Base-by-base conservation (phyloP, 2,113 vertebrate genomes). In the Hyla sarda region DNA sequence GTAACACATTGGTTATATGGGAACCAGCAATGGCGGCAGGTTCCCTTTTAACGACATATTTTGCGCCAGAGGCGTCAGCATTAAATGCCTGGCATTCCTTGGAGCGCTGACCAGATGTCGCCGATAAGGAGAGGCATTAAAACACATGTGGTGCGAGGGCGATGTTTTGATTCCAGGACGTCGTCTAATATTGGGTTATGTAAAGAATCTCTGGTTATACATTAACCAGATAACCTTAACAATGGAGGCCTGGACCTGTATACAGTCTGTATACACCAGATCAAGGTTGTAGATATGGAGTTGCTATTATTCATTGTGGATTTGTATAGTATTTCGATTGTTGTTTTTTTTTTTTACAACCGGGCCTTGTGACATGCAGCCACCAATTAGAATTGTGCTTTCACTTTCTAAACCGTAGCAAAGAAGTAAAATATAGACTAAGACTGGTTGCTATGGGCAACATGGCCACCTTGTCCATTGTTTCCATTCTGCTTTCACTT, bases 161-260 rank as follows among this genome's bases (percentile, higher is more conserved):
- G 14, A 5, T 65, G 32, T 67, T 71, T 78, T 77, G 52, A 28
- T 52, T 85, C 83, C 74, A 65, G 73, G 45, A 75, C n/a, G 23
- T 25, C 62, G 47, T 85, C 58, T 77, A 73, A 25, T 67, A 67
- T 77, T 12, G 34, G 73, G 25, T 67, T 67, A 69, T 72, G 25
- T 71, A 71, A 72, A 50, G 58, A 82, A 82, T 50, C n/a, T 5
- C 25, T 82, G 0, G 60, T 85, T 85, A 85, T 37, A 12, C 2
- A 78, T 85, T 85, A 78, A 84, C 73, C 2, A 5, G 12, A 47
- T 23, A 28, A 30, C 4, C 21, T 34, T 77, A 30, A 84, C 17
- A 62, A 19, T 21, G 48, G 71, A 73, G n/a, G 25, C n/a, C 25
- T 1, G 12, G 21, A 23, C 6, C 6, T 41, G 54, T 79, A 14